Conservation (phyloP, 2,888 invertebrate genomes). For the Acleris literana region DNA sequence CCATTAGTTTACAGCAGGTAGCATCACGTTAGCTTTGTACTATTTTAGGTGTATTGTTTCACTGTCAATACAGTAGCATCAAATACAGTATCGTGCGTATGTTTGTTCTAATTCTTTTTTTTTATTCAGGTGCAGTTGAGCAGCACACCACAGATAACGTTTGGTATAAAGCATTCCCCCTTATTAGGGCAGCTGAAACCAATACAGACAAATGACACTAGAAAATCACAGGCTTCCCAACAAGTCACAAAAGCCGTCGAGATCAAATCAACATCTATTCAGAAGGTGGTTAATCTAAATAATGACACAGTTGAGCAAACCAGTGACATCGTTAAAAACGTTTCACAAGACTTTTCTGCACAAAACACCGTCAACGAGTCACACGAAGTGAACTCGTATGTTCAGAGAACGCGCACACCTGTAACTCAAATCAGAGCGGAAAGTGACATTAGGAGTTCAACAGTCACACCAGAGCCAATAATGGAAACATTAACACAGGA, state of each 20-base stretch:
- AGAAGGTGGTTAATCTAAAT: neutral
- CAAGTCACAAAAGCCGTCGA: slow-evolving; percentile 18
- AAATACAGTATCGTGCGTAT: no score
- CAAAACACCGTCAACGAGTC: slow-evolving; percentile 43
- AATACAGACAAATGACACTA: slow-evolving; percentile 46
- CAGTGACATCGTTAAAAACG: slow-evolving; percentile 38
- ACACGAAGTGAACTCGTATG: slow-evolving; percentile 44
- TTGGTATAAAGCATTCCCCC: slow-evolving; percentile 94
- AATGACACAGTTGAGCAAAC: slow-evolving; percentile 7
- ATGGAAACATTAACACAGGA: slow-evolving; percentile 71
- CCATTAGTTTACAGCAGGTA: neutral
- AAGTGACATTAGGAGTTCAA: slow-evolving; percentile 64
- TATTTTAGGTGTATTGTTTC: no score
- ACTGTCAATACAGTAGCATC: no score
- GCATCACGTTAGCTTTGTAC: neutral
- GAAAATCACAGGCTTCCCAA: slow-evolving; percentile 13
- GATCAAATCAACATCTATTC: slow-evolving; percentile 12
- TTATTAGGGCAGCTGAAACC: slow-evolving; percentile 83
- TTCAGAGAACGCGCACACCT: slow-evolving; percentile 54
- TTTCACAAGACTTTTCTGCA: slow-evolving; percentile 39
- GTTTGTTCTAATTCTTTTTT: slow-evolving; percentile 14
- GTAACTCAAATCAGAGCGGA: slow-evolving; percentile 69
- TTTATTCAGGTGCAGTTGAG: slow-evolving; percentile 65
- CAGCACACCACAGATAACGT: slow-evolving; percentile 83
- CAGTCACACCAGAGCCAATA: slow-evolving; percentile 70